These are phyloP conservation scores for Hybognathus amarus DNA, from an alignment of 2,797 vertebrate genomes.

Conservation along the genomic window DNA sequence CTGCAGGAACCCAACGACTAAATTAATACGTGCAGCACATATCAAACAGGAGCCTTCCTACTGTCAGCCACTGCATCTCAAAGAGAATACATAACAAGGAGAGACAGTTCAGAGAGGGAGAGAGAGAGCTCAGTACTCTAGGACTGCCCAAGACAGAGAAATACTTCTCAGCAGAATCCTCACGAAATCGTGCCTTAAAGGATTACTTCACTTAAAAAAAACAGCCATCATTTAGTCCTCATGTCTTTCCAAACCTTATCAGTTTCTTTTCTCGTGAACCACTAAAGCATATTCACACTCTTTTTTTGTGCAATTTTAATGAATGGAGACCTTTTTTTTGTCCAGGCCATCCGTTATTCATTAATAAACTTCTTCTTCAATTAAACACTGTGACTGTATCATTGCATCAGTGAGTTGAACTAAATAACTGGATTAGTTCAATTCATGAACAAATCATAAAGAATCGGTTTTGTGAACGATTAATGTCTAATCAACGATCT, in stretches of 20 bases:
- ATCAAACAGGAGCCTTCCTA: constrained; percentile 64
- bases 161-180: constrained; percentile 31
- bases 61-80: constrained; percentile 65
- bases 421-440: not conserved
- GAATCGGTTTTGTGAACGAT: not conserved
- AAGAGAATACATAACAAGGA: constrained; percentile 67
- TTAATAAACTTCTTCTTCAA: not conserved
- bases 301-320: not conserved
- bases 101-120: constrained; percentile 50
- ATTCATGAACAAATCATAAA: not conserved
- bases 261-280: not conserved
- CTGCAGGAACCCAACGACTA: constrained; percentile 66
- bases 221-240: not conserved
- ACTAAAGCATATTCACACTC: not conserved
- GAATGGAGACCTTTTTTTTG: not conserved
- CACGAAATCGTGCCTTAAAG: constrained; percentile 5
- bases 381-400: not conserved
- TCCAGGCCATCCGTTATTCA: not conserved
- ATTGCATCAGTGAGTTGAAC: not conserved
- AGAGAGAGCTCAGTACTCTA: constrained; percentile 5
- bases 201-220: constrained; percentile 11
- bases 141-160: constrained; percentile 14
- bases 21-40: constrained; percentile 65
- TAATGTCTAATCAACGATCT: not conserved
- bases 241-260: not conserved